phyloP scores from a whole-genome alignment of 1,140 invertebrate genomes.

The Coboldia fuscipes region DNA sequence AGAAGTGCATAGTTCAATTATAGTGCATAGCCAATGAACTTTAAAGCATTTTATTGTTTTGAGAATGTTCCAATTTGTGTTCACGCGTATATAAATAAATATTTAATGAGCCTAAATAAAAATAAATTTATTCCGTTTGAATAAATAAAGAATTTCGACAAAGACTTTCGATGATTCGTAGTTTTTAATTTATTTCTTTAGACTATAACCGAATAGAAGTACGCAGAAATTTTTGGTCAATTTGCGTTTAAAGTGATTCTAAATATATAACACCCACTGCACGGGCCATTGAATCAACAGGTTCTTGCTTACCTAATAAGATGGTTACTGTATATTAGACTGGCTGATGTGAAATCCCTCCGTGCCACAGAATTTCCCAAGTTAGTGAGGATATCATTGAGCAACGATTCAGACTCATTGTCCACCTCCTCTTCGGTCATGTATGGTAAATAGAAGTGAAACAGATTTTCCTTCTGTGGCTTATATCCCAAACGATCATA shows the following conservation, averaged over 20 bases:
- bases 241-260: background rate
- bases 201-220: too few relatives aligned
- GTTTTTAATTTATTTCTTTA: too few relatives aligned
- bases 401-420: conserved; percentile 24
- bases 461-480: conserved; percentile 28
- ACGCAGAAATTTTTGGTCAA: background rate
- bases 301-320: conserved; percentile 24
- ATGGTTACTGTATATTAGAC: conserved; percentile 24
- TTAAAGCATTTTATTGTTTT: background rate
- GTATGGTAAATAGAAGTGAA: conserved; percentile 35
- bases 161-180: too few relatives aligned
- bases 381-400: conserved; percentile 34
- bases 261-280: background rate
- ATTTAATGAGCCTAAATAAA: conserved; percentile 1
- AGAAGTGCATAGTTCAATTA: background rate
- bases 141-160: too few relatives aligned
- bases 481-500: conserved; percentile 11
- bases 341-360: conserved; percentile 30
- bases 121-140: background rate
- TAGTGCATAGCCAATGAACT: background rate
- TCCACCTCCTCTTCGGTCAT: conserved; percentile 28
- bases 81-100: background rate
- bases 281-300: background rate
- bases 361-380: conserved; percentile 29
- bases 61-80: background rate